Evolutionary conservation across 2,888 invertebrate species (phyloP), one percentile per base, ranked within the genome.

Genomic region (Pseudanteris insignis): DNA sequence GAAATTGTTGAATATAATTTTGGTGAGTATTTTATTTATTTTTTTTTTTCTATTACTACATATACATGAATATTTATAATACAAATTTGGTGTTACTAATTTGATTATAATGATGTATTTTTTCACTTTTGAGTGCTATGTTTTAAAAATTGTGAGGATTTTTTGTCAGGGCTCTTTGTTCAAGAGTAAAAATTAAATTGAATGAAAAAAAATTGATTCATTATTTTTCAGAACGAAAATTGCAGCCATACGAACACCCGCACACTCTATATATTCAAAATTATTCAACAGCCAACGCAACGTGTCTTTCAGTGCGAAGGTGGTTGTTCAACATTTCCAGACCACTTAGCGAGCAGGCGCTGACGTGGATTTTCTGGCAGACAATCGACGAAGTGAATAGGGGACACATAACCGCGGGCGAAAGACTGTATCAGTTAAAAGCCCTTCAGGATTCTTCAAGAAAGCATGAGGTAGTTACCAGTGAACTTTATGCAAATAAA

Each of bases 261-360:
- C 98, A 99, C 83, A 93, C 95, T 72, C 85, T 99, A 65, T 99
- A 99, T 83, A 96, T 99, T 70, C 97, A 98, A 83, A 99, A 99
- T 83, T 99, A 98, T 79, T 95, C 95, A 66, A 98, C 98, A 7
- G 97, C 98, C 24, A 94, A 95, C 25, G 92, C 94, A 67, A 95
- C 95, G 36, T 99, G 98, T 78, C 85, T 99, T 33, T 87, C 91
- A 59, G 84, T 99, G 33, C 85, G 92, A 61, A 90, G 91, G 80
- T 95, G 94, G 94, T 81, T 94, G 59, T 95, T 95, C 83, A 87
- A 88, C 29, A 82, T 90, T 30, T 82, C 84, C 61, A 87, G 88
- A 64, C 87, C 88, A 73, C 81, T 90, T 5, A 86, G 88, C 68
- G 80, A 87, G 48, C 88, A 88, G 72, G 91, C 92, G 6, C 86